Base-by-base conservation (phyloP, 2,888 invertebrate species). In the Leucoma salicis region DNA sequence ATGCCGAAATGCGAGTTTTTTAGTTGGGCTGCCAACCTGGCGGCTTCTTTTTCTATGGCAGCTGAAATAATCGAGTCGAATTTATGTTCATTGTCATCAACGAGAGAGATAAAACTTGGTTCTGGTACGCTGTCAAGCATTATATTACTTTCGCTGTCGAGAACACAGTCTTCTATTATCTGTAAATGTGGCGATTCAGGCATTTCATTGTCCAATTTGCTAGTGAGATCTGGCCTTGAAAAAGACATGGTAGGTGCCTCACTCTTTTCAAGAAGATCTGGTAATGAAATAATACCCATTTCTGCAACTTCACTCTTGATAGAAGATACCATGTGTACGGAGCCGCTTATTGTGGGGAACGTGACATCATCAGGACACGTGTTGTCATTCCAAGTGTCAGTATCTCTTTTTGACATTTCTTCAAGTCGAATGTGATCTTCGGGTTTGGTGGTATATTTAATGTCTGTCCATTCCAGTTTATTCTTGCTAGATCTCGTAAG, bases 381-480 rank as follows among this genome's bases (percentile, higher is more conserved):
- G 72, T 95, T 94, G 40, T 96, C 95, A 65, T 94, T 95, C 95
- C 96, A 96, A 0, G 95, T 95, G 69, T 95, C 95, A 12, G 90
- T 90, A 37, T 69, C 69, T 10, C 52, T 70, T 11, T 66, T 71
- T 0, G 70, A 66, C 0, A 57, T 53, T 1, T 75, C 75, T 1
- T 73, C 74, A 2, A 58, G 33, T 3, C 13, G 18, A 0, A 42
- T 35, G 1, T 40, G 14, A 10, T 52, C 49, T 1, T 49, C 51
- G 2, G 43, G 36, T 18, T 63, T 63, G 12, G 77, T 76, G 29
- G 78, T 71, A 37, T 83, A 63, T 14, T 77, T 78, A 32, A 80
- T 74, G 41, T 84, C 84, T 1, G 79, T 77, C 74, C 82, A 87
- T 40, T 79, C 78, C 12, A 73, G 74, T 61, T 55, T 64, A 57